Evolutionary conservation across 2,888 invertebrate genomes (phyloP), one percentile per base, ranked within the genome.

Genomic region (Lampropteryx suffumata): DNA sequence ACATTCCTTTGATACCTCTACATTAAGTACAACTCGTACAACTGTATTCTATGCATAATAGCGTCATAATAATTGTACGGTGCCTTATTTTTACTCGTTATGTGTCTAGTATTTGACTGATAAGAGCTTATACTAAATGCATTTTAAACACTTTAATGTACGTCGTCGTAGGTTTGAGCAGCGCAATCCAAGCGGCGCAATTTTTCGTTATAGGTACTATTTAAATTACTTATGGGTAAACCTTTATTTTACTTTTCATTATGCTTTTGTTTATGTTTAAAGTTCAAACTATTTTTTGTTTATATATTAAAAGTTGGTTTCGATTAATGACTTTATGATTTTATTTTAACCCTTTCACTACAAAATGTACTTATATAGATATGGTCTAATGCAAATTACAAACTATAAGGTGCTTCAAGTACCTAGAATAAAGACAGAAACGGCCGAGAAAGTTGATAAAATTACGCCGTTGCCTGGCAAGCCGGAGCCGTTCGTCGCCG

Each of bases 1-100:
- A 52, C 57, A 59, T 62, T 62, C 57, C 57, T 57, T 50, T 50
- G 29, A 35, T 28, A 35, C 35, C 14, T 29, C 26, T 13, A 30
- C 30, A n/a, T 45, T 59, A 59, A 62, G 61, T 59, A 57, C 58
- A 57, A 61, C 39, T 57, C 39, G 5, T 24, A 24, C 24, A 17
- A 17, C 17, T 17, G 17, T 47, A 44, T 45, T 48, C 29, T 48
- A 35, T 50, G 51, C 59, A 59, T 59, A 62, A 56, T 57, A 42
- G n/a, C 26, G 13, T 53, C 43, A 51, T 59, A 52, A 55, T 56
- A 54, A 53, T 10, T 35, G 6, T 30, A 43, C 6, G 48, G 58
- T 61, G 61, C 59, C 61, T 59, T 61, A 58, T 35, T 36, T 44
- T 35, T 33, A 42, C 39, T 44, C 49, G 40, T 49, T 42, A 46